Evolutionary conservation across 2,888 invertebrate genomes (phyloP).

Genomic region (Aspidapion aeneum): DNA sequence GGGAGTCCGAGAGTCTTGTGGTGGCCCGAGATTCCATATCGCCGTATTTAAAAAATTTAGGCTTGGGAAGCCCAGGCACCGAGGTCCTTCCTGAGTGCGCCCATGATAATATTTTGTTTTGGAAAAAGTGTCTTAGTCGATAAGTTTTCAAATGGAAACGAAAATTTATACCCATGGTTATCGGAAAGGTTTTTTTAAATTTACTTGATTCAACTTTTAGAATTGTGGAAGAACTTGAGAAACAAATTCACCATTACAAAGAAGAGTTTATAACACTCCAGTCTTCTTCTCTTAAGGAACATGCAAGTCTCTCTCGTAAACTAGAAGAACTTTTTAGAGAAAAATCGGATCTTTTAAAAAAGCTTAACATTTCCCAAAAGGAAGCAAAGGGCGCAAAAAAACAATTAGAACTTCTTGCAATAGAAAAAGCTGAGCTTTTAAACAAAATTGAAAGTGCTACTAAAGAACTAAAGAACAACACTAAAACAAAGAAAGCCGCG

Average conservation of each 20-base stretch:
- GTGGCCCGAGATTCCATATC: too few relatives aligned
- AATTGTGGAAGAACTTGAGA: constrained; percentile 20
- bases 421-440: constrained; percentile 37
- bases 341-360: constrained; percentile 37
- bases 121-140: too few relatives aligned
- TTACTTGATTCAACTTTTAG: constrained; percentile 14
- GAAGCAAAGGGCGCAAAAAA: constrained; percentile 40
- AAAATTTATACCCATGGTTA: too few relatives aligned
- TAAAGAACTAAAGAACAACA: constrained; percentile 40
- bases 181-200: too few relatives aligned
- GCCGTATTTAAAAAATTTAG: too few relatives aligned
- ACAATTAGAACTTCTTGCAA: constrained; percentile 40
- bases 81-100: too few relatives aligned
- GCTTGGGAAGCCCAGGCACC: too few relatives aligned
- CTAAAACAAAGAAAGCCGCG: constrained; percentile 39
- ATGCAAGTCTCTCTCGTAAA: constrained; percentile 36
- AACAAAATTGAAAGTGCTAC: constrained; percentile 40
- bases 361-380: constrained; percentile 34
- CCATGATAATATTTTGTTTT: too few relatives aligned
- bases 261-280: constrained; percentile 38
- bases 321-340: constrained; percentile 37
- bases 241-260: constrained; percentile 32
- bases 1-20: too few relatives aligned
- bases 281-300: constrained; percentile 37
- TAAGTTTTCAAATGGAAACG: too few relatives aligned